Conservation (phyloP, 2,113 vertebrate genomes). For the Oncorhynchus gorbuscha region DNA sequence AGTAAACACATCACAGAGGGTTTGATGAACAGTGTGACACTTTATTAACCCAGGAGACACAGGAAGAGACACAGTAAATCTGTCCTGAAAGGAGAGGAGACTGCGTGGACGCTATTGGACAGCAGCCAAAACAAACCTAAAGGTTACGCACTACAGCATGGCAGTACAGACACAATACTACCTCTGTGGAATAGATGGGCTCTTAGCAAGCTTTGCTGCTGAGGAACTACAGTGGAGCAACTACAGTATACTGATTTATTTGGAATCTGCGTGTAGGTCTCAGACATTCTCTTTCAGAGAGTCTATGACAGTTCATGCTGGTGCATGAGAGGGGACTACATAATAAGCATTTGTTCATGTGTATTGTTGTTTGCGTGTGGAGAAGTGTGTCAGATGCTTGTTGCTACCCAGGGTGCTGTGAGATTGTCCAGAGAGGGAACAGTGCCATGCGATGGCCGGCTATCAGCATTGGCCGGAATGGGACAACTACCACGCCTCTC, state of each 20-base stretch:
- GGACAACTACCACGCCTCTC: too few relatives aligned
- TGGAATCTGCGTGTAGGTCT: background rate
- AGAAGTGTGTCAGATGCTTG: too few relatives aligned
- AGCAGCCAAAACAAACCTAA: constrained; percentile 26
- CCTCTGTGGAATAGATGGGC: background rate
- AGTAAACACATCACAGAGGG: constrained; percentile 10
- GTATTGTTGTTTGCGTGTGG: background rate
- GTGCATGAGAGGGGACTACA: background rate
- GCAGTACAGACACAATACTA: background rate
- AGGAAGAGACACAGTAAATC: constrained; percentile 20
- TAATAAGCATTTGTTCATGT: background rate
- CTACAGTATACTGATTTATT: background rate
- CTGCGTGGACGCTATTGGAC: constrained; percentile 10
- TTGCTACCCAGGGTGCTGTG: too few relatives aligned
- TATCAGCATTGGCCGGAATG: too few relatives aligned
- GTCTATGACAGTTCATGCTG: background rate
- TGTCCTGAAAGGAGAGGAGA: constrained; percentile 15
- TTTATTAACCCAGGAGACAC: constrained; percentile 8
- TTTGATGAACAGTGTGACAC: background rate
- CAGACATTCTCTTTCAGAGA: background rate
- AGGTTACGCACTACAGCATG: background rate
- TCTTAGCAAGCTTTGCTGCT: background rate
- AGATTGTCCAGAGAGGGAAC: too few relatives aligned
- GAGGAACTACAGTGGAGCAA: background rate
- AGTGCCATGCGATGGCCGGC: too few relatives aligned